Percentiles rank a stretch among this genome's conserved stretches.
phyloP scores from a whole-genome alignment of 2,797 vertebrate species.

The Tragelaphus oryx region DNA sequence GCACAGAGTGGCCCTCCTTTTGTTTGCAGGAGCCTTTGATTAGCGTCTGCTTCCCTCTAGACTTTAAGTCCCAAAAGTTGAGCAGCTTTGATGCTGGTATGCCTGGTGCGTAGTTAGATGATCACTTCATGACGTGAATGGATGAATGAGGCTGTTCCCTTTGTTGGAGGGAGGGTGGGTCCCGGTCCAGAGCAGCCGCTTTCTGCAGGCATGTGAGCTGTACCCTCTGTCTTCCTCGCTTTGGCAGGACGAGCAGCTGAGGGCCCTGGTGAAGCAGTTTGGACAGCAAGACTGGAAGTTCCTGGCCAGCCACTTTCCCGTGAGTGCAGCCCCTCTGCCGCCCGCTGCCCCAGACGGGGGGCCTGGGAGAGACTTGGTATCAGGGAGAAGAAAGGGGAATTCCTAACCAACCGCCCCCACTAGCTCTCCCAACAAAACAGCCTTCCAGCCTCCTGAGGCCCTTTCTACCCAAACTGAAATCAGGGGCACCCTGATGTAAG shows the following conservation, averaged over 20 bases:
- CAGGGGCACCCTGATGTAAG: background rate
- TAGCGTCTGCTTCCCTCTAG: background rate
- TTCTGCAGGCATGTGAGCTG: background rate
- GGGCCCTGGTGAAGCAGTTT: slow-evolving; percentile 88
- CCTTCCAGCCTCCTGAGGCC: background rate
- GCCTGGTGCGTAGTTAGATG: background rate
- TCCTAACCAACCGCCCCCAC: background rate
- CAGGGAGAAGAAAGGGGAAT: background rate
- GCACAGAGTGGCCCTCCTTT: background rate
- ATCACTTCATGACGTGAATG: background rate
- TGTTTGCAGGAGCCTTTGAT: background rate
- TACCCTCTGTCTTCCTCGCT: slow-evolving; percentile 44
- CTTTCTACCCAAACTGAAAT: background rate
- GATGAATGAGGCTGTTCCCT: background rate
- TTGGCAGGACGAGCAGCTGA: slow-evolving; percentile 92
- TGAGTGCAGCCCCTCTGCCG: slow-evolving; percentile 79
- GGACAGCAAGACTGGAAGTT: slow-evolving; percentile 93
- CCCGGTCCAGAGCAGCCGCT: fast-evolving
- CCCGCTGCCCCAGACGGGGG: background rate
- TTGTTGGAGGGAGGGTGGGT: background rate
- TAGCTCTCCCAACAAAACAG: fast-evolving
- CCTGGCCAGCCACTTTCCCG: slow-evolving; percentile 89
- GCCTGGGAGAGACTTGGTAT: background rate
- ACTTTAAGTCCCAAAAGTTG: background rate
- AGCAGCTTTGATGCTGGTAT: background rate